These are phyloP conservation scores for Hylaea fasciaria DNA, from an alignment of 2,888 invertebrate genomes.

Conservation along the genomic window DNA sequence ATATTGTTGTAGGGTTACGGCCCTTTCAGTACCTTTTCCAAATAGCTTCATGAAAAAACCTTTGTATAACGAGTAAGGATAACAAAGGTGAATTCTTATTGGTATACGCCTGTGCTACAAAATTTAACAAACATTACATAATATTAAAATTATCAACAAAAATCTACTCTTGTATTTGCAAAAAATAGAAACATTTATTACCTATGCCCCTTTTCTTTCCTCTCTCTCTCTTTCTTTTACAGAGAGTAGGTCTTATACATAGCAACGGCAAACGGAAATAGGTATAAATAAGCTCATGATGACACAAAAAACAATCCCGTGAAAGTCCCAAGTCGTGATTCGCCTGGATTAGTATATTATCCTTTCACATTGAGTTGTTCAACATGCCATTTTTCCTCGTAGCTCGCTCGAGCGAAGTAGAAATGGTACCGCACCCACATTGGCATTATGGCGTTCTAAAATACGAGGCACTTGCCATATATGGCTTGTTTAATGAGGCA, in stretches of 20 bases:
- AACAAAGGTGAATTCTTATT: constrained; percentile 8
- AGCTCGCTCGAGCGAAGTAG: background rate
- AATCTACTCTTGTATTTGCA: too few species aligned
- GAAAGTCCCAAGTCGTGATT: too few species aligned
- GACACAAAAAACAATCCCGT: too few species aligned
- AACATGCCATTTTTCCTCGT: background rate
- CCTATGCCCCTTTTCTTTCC: too few species aligned
- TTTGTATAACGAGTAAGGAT: constrained; percentile 21
- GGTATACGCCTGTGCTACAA: background rate
- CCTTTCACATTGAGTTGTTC: background rate
- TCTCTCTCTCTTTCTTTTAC: too few species aligned
- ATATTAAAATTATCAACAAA: too few species aligned
- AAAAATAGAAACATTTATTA: too few species aligned
- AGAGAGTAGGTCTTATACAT: too few species aligned
- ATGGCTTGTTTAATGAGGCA: constrained; percentile 26
- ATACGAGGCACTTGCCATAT: constrained; percentile 20
- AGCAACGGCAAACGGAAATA: too few species aligned
- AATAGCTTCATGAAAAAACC: constrained; percentile 26
- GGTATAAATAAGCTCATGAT: too few species aligned
- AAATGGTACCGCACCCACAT: background rate
- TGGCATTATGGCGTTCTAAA: constrained; percentile 7
- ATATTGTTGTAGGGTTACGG: constrained; percentile 28
- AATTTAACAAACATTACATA: too few species aligned
- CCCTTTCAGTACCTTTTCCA: constrained; percentile 28
- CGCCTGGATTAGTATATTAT: too few species aligned